Percentiles rank a stretch among this genome's conserved stretches.
Conservation (phyloP, 2,797 vertebrate genomes). For the Pogoniulus pusillus region DNA sequence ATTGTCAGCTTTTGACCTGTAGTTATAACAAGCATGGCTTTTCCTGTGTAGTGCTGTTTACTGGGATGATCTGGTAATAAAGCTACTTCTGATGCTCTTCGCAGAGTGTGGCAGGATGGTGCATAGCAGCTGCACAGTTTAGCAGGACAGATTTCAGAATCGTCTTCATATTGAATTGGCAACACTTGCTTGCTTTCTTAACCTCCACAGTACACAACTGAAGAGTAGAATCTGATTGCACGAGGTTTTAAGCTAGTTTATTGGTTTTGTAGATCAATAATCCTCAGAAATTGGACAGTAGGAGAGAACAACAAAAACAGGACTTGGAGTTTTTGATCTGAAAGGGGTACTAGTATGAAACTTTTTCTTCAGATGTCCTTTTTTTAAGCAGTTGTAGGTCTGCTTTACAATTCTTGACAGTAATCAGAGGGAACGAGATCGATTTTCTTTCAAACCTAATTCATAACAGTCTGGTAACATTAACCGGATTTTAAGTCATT, state of each 20-base stretch:
- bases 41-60: neutral
- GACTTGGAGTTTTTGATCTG: neutral
- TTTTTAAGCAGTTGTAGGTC: neutral
- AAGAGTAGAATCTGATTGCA: neutral
- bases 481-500: neutral
- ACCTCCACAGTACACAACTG: neutral
- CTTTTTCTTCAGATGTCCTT: neutral
- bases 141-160: neutral
- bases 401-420: neutral
- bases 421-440: neutral
- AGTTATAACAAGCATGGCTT: neutral
- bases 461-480: neutral
- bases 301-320: neutral
- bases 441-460: neutral
- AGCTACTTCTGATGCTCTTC: neutral
- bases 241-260: neutral
- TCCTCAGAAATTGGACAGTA: neutral
- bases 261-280: neutral
- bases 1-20: neutral
- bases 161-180: neutral
- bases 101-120: neutral
- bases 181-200: neutral
- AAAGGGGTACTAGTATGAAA: neutral
- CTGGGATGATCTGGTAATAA: neutral
- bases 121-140: neutral